A percentile compares a stretch with the other conserved stretches of the same genome.
phyloP scores from a whole-genome alignment of 2,113 vertebrate genomes.

The Bucco capensis region DNA sequence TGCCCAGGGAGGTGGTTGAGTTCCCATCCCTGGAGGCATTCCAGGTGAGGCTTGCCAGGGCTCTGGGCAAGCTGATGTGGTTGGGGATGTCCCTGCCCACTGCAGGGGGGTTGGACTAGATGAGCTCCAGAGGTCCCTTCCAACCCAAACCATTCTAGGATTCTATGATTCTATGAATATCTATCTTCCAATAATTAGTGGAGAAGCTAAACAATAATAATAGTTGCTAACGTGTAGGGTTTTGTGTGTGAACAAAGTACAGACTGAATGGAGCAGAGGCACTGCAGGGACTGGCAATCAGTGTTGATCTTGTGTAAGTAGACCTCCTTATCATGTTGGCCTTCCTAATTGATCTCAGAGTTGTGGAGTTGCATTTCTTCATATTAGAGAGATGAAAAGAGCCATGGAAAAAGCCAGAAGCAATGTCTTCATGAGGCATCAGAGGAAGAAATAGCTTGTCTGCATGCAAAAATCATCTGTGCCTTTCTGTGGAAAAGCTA shows the following conservation, averaged over 20 bases:
- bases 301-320: background rate
- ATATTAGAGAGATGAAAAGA: background rate
- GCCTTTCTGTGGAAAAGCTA: background rate
- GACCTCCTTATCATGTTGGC: fast-evolving
- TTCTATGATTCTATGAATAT: too few relatives aligned
- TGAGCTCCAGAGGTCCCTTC: too few relatives aligned
- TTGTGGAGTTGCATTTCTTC: background rate
- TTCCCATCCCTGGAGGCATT: too few relatives aligned
- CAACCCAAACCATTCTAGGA: too few relatives aligned
- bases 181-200: background rate
- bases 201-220: background rate
- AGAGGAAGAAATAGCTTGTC: background rate
- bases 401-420: background rate
- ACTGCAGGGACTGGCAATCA: background rate
- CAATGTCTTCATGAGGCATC: background rate
- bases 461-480: background rate
- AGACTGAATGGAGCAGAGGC: background rate
- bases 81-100: too few relatives aligned
- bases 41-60: too few relatives aligned
- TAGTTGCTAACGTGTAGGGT: background rate
- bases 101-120: too few relatives aligned
- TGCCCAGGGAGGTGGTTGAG: too few relatives aligned
- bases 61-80: too few relatives aligned
- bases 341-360: background rate
- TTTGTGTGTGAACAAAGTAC: background rate